Evolutionary conservation across 2,888 invertebrate species (phyloP), one percentile per base, ranked within the genome.

Genomic region (Phymatocera aterrima): DNA sequence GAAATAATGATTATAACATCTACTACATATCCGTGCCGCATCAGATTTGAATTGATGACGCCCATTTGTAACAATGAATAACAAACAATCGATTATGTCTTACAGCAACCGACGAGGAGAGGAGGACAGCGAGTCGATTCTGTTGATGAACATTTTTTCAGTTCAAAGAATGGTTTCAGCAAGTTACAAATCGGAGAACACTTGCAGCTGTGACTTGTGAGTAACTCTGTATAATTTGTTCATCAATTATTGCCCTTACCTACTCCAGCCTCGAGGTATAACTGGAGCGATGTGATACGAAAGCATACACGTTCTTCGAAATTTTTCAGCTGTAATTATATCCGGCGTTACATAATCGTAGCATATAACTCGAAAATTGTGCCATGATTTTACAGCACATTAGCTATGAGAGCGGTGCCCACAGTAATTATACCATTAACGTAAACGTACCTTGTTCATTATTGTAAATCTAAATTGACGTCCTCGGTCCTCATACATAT

Each of bases 351-450:
- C 28, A 21, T 57, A 24, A 57, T 28, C 28, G 28, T 28, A 12
- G 5, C 12, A 37, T 37, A 37, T 64, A 18, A 18, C 34, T 37
- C 18, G 5, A 21, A 51, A 64, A 64, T 34, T 8, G 37, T 34
- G 18, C n/a, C n/a, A 37, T 64, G 37, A 18, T 18, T 64, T 21
- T 8, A 18, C 10, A 15, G 4, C 51, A 51, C 4, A 51, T 24
- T 6, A 57, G 57, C 18, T 18, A 1, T 5, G n/a, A 37, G 18
- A 64, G 18, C 12, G 18, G 34, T 37, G 37, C 18, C 8, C 10
- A 21, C 10, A 37, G 34, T 37, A 64, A 64, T 64, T 64, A 64
- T 37, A 15, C 37, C 34, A 64, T 64, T 37, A 64, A 64, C 64
- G 37, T 8, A 64, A 37, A 64, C 37, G 64, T 28, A 31, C 51